phyloP scores from a whole-genome alignment of 92 coral and sea anemone species.

The Umimayanthus chanpuru region DNA sequence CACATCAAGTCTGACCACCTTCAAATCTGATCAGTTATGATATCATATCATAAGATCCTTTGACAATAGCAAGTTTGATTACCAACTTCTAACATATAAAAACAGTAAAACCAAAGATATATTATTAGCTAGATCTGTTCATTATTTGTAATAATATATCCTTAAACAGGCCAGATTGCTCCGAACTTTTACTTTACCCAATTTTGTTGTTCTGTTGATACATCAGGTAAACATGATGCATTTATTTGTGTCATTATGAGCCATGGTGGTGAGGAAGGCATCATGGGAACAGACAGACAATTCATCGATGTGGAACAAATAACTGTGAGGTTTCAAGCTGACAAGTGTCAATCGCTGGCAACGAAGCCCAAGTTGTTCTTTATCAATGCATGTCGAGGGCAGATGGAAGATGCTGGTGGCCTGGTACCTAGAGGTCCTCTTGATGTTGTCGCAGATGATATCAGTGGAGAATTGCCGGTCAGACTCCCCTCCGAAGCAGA shows the following conservation, averaged over 20 bases:
- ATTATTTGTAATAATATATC: too few relatives aligned
- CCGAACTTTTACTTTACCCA: too few relatives aligned
- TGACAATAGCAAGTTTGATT: too few relatives aligned
- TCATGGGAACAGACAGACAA: constrained; percentile 58
- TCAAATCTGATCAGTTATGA: too few relatives aligned
- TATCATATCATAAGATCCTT: too few relatives aligned
- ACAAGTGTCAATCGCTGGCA: constrained; percentile 68
- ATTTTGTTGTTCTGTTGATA: constrained; percentile 37
- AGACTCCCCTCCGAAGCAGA: constrained; percentile 91
- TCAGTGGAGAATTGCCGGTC: constrained; percentile 63
- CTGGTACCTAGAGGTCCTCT: constrained; percentile 35
- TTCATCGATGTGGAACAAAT: constrained; percentile 76
- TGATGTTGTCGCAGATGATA: constrained; percentile 46
- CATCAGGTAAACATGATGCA: constrained; percentile 78
- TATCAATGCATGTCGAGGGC: constrained; percentile 91
- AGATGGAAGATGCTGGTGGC: constrained; percentile 67
- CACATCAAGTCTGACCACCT: too few relatives aligned
- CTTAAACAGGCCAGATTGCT: too few relatives aligned
- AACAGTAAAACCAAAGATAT: too few relatives aligned
- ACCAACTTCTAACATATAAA: too few relatives aligned
- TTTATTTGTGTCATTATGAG: constrained; percentile 86
- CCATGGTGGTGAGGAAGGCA: constrained; percentile 82
- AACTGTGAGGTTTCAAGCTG: constrained; percentile 73
- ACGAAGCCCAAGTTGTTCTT: constrained; percentile 96
- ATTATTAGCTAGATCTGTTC: too few relatives aligned